Percentiles rank a stretch among this genome's conserved stretches.
Evolutionary conservation across 2,113 vertebrate species (phyloP).

Genomic region (Phylloscopus whistleri): DNA sequence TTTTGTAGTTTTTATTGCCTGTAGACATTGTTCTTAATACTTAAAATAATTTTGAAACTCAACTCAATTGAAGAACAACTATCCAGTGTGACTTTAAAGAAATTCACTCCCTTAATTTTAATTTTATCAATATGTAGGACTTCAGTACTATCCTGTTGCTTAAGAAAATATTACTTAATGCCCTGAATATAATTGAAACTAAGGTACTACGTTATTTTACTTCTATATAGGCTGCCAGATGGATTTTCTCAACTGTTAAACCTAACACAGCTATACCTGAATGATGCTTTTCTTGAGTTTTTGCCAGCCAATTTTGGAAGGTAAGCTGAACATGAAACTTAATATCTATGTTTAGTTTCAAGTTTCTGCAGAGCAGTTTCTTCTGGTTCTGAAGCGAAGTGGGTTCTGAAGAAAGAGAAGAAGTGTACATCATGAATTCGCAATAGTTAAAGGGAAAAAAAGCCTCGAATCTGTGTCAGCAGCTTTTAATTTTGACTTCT

Average conservation of each 20-base stretch:
- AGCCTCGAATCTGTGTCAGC: not conserved
- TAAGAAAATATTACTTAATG: not conserved
- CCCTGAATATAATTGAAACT: not conserved
- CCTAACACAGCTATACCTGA: constrained; percentile 95
- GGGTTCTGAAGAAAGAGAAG: not conserved
- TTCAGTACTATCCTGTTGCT: not conserved
- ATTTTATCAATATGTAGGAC: not conserved
- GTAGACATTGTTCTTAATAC: not conserved
- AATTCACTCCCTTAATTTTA: not conserved
- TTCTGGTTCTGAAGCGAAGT: not conserved
- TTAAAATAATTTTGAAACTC: not conserved
- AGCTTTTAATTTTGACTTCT: not conserved
- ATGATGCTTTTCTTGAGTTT: constrained; percentile 98
- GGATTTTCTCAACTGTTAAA: constrained; percentile 98
- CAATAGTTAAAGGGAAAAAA: not conserved
- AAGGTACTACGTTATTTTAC: not conserved
- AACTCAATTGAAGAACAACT: not conserved
- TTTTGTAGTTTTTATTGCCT: not conserved
- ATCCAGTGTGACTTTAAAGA: not conserved
- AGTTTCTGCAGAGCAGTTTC: not conserved
- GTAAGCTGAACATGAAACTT: constrained; percentile 72
- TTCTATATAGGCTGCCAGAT: constrained; percentile 86
- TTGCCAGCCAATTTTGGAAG: constrained; percentile 97
- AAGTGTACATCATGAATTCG: not conserved
- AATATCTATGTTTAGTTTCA: not conserved